phyloP scores from a whole-genome alignment of 2,113 vertebrate species.

The Anser cygnoides region DNA sequence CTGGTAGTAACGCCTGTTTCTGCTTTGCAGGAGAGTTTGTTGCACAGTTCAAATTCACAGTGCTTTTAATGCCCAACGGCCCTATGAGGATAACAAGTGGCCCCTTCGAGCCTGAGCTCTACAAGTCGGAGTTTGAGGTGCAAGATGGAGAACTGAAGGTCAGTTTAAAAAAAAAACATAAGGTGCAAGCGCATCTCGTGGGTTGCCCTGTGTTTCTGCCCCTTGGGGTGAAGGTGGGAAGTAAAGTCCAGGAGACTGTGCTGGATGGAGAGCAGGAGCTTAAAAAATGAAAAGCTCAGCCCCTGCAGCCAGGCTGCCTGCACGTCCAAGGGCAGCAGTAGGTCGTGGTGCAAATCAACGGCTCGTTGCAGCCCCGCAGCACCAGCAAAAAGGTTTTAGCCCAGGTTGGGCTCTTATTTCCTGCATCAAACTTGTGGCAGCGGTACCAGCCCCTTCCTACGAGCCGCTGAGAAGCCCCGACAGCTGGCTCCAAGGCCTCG shows the following conservation, averaged over 20 bases:
- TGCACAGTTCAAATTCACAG: constrained; percentile 98
- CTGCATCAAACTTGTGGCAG: too few relatives aligned
- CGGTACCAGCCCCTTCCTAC: neutral
- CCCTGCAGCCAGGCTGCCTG: neutral
- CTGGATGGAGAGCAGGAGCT: neutral
- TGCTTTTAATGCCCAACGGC: constrained; percentile 96
- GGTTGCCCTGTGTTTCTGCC: neutral
- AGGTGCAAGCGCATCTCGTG: fast-evolving
- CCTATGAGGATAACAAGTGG: constrained; percentile 95
- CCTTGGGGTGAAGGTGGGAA: neutral
- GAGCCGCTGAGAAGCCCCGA: neutral
- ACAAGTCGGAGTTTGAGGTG: constrained; percentile 93
- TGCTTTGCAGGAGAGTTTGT: constrained; percentile 87
- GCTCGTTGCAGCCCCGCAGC: neutral
- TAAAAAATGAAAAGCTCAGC: neutral
- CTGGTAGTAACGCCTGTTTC: neutral
- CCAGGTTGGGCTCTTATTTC: neutral
- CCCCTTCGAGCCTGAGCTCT: constrained; percentile 91
- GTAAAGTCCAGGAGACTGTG: neutral
- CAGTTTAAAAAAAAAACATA: neutral
- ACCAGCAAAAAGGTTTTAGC: neutral
- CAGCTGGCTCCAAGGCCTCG: neutral
- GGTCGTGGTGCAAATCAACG: neutral
- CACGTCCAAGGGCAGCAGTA: neutral
- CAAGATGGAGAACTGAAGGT: constrained; percentile 96